Evolutionary conservation across 1,140 invertebrate genomes (phyloP).

Genomic region (Fragariocoptes setiger): DNA sequence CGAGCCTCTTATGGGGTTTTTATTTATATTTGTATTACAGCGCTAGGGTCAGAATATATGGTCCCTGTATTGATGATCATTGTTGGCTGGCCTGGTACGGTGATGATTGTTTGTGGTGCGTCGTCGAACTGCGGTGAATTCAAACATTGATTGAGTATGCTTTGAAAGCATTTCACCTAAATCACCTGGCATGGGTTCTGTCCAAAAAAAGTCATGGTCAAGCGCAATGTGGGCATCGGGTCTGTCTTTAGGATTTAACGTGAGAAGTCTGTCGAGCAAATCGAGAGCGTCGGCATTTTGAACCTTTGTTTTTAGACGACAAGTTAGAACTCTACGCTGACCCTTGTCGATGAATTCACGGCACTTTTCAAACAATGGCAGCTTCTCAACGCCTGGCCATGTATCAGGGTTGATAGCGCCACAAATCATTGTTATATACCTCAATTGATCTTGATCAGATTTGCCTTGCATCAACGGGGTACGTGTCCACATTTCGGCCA

Average conservation of each 20-base stretch:
- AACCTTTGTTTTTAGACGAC: constrained; percentile 51
- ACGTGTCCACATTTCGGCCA: constrained; percentile 89
- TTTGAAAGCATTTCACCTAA: constrained; percentile 68
- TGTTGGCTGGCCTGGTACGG: no score
- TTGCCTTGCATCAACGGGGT: constrained; percentile 36
- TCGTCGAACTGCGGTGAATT: constrained; percentile 55
- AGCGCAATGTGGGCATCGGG: constrained; percentile 65
- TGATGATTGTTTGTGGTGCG: no score
- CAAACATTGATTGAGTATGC: constrained; percentile 81
- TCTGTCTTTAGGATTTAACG: constrained; percentile 62
- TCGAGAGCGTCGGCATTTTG: constrained; percentile 73
- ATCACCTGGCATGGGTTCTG: constrained; percentile 71
- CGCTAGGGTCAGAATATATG: no score
- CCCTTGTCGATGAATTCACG: constrained; percentile 57
- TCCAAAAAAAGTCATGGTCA: constrained; percentile 96
- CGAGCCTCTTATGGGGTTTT: no score
- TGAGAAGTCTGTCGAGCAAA: constrained; percentile 62
- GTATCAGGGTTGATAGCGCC: constrained; percentile 51
- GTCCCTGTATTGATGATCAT: no score
- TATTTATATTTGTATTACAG: no score
- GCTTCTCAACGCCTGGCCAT: constrained; percentile 72
- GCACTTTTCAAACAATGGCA: constrained; percentile 62
- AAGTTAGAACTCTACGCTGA: constrained; percentile 32
- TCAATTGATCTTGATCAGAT: constrained; percentile 79
- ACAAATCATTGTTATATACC: constrained; percentile 75